These are phyloP conservation scores for Cydia pomonella DNA, from an alignment of 1,140 invertebrate species.

Conservation along the genomic window DNA sequence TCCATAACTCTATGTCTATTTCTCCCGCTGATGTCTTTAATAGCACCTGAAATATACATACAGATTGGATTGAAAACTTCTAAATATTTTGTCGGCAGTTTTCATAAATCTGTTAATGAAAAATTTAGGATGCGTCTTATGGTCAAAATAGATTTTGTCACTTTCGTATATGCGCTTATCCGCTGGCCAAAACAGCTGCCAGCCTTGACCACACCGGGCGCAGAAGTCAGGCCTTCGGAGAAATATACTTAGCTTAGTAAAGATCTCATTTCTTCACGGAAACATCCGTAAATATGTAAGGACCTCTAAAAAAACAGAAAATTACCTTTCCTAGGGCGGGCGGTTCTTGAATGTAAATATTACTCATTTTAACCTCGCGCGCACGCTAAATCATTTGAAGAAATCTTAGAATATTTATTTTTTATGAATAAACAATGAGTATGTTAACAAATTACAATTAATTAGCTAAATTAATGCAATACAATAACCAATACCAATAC, in stretches of 20 bases:
- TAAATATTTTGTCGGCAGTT: too few species aligned
- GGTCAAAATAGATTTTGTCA: too few species aligned
- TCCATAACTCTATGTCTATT: constrained; percentile 99
- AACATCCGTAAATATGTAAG: neutral
- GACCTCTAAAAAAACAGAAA: constrained; percentile 39
- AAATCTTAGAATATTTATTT: neutral
- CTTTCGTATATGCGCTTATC: too few species aligned
- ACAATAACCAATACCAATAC: neutral
- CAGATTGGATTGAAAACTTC: too few species aligned
- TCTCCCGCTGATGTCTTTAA: constrained; percentile 96
- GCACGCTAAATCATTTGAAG: neutral
- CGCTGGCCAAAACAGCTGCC: too few species aligned
- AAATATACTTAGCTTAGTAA: neutral
- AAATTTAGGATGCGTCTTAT: too few species aligned
- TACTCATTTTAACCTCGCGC: constrained; percentile 67
- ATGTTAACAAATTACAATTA: neutral
- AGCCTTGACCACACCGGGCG: too few species aligned
- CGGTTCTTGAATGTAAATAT: constrained; percentile 97
- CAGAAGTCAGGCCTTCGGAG: too few species aligned
- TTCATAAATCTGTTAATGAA: too few species aligned
- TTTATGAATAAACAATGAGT: neutral
- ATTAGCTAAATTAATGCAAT: neutral
- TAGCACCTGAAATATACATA: constrained; percentile 85
- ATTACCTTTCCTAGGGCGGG: constrained; percentile 95
- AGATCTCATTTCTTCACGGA: neutral